A percentile compares a stretch with the other conserved stretches of the same genome.
Evolutionary conservation across 2,888 invertebrate species (phyloP).

Genomic region (Palloptera scutellata): DNA sequence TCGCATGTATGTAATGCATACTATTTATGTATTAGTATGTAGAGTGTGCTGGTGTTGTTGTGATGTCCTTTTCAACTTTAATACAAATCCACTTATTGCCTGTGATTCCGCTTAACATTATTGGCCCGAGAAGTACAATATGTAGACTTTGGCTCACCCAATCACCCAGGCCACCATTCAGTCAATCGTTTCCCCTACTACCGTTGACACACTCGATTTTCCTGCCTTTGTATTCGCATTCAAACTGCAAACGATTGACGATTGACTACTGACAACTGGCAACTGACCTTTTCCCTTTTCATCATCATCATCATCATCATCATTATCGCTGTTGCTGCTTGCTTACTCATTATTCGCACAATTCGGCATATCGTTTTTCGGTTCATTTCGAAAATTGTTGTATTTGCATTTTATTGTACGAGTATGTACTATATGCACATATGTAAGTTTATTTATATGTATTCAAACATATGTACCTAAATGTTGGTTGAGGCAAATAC

Average conservation of each 20-base stretch:
- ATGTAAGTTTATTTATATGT: too few species aligned
- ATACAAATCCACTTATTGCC: not conserved
- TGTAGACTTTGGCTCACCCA: too few species aligned
- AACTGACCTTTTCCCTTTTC: not conserved
- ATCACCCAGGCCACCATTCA: too few species aligned
- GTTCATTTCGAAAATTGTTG: not conserved
- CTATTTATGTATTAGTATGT: too few species aligned
- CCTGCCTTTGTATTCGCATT: not conserved
- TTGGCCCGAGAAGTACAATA: too few species aligned
- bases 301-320: not conserved
- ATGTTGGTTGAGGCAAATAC: too few species aligned
- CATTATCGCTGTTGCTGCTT: not conserved
- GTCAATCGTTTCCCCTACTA: too few species aligned
- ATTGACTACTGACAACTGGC: not conserved
- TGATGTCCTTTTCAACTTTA: too few species aligned
- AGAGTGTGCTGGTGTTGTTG: too few species aligned
- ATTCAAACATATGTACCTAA: too few species aligned
- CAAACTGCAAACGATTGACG: not conserved
- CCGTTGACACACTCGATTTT: not conserved
- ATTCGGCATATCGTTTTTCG: not conserved
- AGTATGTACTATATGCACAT: too few species aligned
- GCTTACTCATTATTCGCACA: not conserved
- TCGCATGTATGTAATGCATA: not conserved
- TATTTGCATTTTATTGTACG: too few species aligned
- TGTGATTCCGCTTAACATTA: not conserved